Conservation (phyloP, 2,797 vertebrate species). For the Gymnoscopelus braueri region DNA sequence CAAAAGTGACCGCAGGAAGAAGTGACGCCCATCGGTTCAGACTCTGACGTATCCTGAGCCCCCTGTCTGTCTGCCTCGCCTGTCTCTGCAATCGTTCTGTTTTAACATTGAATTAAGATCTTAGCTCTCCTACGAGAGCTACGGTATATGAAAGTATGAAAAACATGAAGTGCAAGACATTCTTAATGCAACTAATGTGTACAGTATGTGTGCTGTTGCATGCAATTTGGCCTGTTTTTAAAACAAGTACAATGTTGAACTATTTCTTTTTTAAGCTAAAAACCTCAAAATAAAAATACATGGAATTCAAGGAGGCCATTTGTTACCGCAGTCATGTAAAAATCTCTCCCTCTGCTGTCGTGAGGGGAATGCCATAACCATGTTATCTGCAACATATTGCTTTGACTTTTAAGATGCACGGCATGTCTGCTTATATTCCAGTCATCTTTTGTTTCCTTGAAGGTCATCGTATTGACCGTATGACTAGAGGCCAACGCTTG, state of each 20-base stretch:
- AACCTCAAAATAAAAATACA: too few species aligned
- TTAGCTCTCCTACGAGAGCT: too few species aligned
- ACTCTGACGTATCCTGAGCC: conserved; percentile 27
- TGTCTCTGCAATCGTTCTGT: conserved; percentile 9
- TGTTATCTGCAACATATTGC: conserved; percentile 24
- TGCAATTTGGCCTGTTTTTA: too few species aligned
- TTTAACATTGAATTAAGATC: too few species aligned
- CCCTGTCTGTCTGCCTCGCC: conserved; percentile 22
- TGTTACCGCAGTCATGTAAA: conserved; percentile 1
- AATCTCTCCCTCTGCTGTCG: neutral
- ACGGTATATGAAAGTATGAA: too few species aligned
- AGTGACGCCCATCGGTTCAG: conserved; percentile 59
- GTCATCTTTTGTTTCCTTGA: conserved; percentile 59
- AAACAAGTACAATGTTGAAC: too few species aligned
- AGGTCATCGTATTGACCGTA: conserved; percentile 67
- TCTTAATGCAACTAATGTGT: too few species aligned
- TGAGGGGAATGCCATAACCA: conserved; percentile 2
- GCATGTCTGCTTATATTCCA: conserved; percentile 39
- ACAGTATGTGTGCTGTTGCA: too few species aligned
- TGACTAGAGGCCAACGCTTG: conserved; percentile 30
- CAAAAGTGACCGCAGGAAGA: conserved; percentile 79
- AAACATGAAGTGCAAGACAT: too few species aligned
- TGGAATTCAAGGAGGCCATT: too few species aligned
- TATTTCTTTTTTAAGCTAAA: too few species aligned
- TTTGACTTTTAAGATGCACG: conserved; percentile 39